A percentile compares a stretch with the other conserved stretches of the same genome.
Evolutionary conservation across 1,140 invertebrate genomes (phyloP).

Genomic region (Drosophila prosaltans): DNA sequence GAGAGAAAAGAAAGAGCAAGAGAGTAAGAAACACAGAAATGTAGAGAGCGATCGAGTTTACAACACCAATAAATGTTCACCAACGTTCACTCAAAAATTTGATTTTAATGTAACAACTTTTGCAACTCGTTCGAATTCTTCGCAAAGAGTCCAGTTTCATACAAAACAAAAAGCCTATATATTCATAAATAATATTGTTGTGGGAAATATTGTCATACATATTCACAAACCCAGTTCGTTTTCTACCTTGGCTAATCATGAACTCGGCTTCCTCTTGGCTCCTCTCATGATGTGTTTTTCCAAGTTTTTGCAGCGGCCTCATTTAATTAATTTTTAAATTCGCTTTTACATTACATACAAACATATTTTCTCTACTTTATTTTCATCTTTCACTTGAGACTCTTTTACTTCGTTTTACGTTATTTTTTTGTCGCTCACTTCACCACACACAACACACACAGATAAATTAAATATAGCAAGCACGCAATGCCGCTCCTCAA

Average conservation of each 20-base stretch:
- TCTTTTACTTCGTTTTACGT: constrained; percentile 64
- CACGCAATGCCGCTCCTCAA: constrained; percentile 70
- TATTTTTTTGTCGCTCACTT: constrained; percentile 71
- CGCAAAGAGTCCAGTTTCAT: constrained; percentile 13
- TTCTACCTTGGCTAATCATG: constrained; percentile 55
- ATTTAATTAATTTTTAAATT: constrained; percentile 66
- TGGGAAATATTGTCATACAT: too few relatives aligned
- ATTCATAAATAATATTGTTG: too few relatives aligned
- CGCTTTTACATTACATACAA: constrained; percentile 39
- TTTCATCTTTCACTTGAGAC: constrained; percentile 76
- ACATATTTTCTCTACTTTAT: constrained; percentile 75
- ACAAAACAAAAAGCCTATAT: constrained; percentile 3
- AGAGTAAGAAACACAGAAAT: constrained; percentile 56
- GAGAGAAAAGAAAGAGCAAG: constrained; percentile 66
- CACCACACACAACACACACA: constrained; percentile 40
- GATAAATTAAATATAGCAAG: constrained; percentile 40
- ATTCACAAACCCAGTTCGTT: too few relatives aligned
- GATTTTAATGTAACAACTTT: constrained; percentile 81
- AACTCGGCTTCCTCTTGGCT: constrained; percentile 63
- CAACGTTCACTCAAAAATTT: constrained; percentile 66
- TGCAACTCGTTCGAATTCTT: constrained; percentile 67
- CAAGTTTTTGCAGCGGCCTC: constrained; percentile 65
- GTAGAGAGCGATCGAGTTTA: constrained; percentile 16
- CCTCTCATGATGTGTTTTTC: constrained; percentile 57
- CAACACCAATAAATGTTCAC: constrained; percentile 74